Conservation (phyloP, 2,888 invertebrate species). For the Trichopria drosophilae region DNA sequence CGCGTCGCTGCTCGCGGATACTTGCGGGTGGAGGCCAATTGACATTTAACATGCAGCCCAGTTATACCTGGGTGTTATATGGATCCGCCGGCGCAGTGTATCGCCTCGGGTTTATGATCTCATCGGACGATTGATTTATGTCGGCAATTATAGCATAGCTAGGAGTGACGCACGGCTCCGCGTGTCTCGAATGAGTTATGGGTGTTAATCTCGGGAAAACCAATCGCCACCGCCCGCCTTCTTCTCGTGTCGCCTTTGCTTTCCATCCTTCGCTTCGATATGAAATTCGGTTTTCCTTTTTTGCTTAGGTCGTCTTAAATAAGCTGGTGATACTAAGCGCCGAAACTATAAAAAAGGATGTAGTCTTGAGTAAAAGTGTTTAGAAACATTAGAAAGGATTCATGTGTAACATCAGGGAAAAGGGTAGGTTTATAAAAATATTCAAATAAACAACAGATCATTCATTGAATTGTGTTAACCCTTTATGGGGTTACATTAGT, state of each 20-base stretch:
- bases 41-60: slow-evolving; percentile 53
- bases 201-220: slow-evolving; percentile 57
- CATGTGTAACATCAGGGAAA: too few relatives aligned
- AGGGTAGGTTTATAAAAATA: too few relatives aligned
- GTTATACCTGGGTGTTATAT: slow-evolving; percentile 47
- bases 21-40: slow-evolving; percentile 40
- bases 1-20: slow-evolving; percentile 13
- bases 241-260: slow-evolving; percentile 4
- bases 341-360: too few relatives aligned
- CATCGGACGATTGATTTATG: slow-evolving; percentile 59
- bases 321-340: too few relatives aligned
- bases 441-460: too few relatives aligned
- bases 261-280: slow-evolving; percentile 10
- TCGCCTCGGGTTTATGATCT: slow-evolving; percentile 58
- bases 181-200: slow-evolving; percentile 57
- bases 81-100: slow-evolving; percentile 52
- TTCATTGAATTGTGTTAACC: too few relatives aligned
- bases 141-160: slow-evolving; percentile 57
- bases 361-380: too few relatives aligned
- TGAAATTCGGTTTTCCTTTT: slow-evolving; percentile 15
- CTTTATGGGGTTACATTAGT: too few relatives aligned
- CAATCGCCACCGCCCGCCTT: slow-evolving; percentile 36
- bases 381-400: too few relatives aligned
- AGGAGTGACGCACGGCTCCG: slow-evolving; percentile 53
- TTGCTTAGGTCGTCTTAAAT: too few relatives aligned